Evolutionary conservation across 1,140 invertebrate genomes (phyloP).

Genomic region (Drosophila lacertosa): DNA sequence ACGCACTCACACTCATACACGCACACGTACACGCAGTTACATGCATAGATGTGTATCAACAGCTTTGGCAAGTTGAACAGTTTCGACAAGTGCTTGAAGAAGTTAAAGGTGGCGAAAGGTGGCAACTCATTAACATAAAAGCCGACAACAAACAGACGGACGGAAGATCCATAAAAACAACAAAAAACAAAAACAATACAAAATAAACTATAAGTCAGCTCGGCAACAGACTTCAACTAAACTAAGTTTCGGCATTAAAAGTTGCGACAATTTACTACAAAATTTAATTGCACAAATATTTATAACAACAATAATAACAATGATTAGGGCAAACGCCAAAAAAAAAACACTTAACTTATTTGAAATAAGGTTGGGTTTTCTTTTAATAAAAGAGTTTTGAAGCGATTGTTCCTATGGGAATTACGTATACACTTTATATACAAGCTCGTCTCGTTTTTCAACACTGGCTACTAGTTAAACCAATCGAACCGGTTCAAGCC

Average conservation of each 20-base stretch:
- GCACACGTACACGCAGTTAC: neutral
- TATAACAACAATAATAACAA: neutral
- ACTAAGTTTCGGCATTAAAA: neutral
- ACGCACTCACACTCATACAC: conserved; percentile 13
- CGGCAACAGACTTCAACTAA: conserved; percentile 1
- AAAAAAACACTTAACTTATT: neutral
- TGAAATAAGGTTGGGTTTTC: no score
- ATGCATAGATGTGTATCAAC: neutral
- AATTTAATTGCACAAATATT: neutral
- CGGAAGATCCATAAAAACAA: conserved; percentile 7
- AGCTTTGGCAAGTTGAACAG: neutral
- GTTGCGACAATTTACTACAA: neutral
- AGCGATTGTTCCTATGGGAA: no score
- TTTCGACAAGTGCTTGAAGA: neutral
- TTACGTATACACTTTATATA: no score
- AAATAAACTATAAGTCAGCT: neutral
- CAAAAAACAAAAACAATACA: no score
- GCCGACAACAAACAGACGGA: neutral
- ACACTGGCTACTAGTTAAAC: no score
- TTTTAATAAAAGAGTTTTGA: no score
- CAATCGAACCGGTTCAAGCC: no score
- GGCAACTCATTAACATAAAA: conserved; percentile 9
- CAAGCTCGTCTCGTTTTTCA: no score
- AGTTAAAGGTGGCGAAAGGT: neutral
- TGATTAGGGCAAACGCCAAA: neutral